Base-by-base conservation (phyloP, 1,140 invertebrate species). In the Augochlora pura region DNA sequence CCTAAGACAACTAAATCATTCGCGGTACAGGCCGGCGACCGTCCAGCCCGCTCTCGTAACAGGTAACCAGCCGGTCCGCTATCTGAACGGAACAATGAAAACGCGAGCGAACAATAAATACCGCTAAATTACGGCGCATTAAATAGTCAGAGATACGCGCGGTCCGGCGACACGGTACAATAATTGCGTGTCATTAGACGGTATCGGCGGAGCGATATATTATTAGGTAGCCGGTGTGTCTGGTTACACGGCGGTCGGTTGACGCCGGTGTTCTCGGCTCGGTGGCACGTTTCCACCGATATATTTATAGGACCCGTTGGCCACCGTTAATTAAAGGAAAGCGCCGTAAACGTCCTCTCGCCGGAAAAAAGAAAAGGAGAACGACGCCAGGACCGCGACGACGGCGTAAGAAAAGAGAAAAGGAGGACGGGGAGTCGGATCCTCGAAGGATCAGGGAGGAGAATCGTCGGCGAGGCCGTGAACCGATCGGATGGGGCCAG, bases 61-160 rank as follows among this genome's bases (percentile, higher is more conserved):
- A 46, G 42, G 42, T 7, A 46, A 46, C 39, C 21, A 9, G 52
- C 32, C 21, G 32, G 18, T n/a, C 9, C 38, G 5, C 12, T 7
- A 78, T 78, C 76, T 78, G 57, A 78, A 78, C 64, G 65, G 76
- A 78, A 64, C 68, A 68, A 78, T 78, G 68, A 64, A 78, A 78
- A 72, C 57, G 32, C 4, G 18, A 54, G 23, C 18, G 46, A 42
- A 71, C 52, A 42, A 78, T 72, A 72, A 78, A 72, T 72, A 78
- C 60, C 38, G 32, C 23, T 46, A 46, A 54, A 72, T 78, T 72
- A 49, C 59, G 39, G 23, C 39, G 42, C 74, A 49, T 76, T 76
- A 75, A 59, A 66, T 75, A 54, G 18, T 9, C 21, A 75, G 59
- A 66, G 57, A 63, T 23, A 39, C 42, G 27, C 63, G 21, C 18